Percentiles rank a stretch among this genome's conserved stretches.
Evolutionary conservation across 2,797 vertebrate genomes (phyloP).

Genomic region (Hypotaenidia okinawae): DNA sequence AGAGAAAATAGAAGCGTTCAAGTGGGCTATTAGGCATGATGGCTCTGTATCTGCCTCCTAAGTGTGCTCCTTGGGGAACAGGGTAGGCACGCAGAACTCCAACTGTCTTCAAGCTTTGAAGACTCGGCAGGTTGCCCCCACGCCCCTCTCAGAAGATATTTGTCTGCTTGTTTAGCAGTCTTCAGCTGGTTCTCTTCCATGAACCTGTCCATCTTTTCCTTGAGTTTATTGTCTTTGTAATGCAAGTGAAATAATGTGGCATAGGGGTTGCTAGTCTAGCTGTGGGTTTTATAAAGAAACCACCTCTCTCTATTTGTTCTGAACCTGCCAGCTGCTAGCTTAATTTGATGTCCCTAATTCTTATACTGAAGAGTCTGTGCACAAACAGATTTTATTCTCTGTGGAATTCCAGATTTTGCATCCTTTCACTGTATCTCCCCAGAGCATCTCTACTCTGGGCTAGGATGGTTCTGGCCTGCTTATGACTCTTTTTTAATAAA

Average conservation of each 20-base stretch:
- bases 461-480: background rate
- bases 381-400: background rate
- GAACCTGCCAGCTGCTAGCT: background rate
- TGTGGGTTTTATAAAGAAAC: background rate
- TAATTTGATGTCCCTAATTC: background rate
- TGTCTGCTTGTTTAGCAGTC: background rate
- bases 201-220: background rate
- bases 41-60: background rate
- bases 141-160: fast-evolving
- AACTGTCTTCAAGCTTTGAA: background rate
- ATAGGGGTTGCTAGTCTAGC: background rate
- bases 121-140: background rate
- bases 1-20: background rate
- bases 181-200: background rate
- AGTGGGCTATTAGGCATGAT: background rate
- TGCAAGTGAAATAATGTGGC: fast-evolving
- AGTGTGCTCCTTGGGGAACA: background rate
- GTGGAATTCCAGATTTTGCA: background rate
- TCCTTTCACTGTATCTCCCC: background rate
- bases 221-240: background rate
- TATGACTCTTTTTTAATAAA: background rate
- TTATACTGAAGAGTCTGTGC: fast-evolving
- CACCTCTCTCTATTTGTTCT: background rate
- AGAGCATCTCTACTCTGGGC: background rate
- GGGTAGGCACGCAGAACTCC: background rate